Conservation (phyloP, 2,113 vertebrate species). For the Tringa solitaria region DNA sequence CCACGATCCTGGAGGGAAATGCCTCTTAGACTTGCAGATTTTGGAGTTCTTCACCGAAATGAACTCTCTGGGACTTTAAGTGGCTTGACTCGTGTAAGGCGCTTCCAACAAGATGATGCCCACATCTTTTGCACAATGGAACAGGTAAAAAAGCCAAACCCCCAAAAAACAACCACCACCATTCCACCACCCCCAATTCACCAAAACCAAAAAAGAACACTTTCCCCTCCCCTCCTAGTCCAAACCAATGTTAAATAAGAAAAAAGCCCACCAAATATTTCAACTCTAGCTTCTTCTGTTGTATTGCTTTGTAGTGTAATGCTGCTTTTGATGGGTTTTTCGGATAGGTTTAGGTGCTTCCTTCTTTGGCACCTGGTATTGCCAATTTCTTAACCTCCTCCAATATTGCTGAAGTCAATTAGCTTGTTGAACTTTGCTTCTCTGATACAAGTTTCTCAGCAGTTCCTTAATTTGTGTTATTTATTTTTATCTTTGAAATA, state of each 20-base stretch:
- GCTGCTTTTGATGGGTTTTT: rapidly evolving
- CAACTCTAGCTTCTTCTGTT: rapidly evolving
- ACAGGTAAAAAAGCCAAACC: conserved; percentile 77
- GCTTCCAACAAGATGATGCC: conserved; percentile 96
- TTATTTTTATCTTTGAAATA: background rate
- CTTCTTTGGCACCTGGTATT: background rate
- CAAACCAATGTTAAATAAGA: background rate
- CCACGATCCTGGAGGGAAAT: conserved; percentile 95
- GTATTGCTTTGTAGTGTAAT: background rate
- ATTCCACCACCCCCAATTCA: background rate
- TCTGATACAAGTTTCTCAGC: background rate
- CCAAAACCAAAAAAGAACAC: background rate
- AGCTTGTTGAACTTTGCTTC: background rate
- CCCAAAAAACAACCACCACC: background rate
- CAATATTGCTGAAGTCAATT: background rate
- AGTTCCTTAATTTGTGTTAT: background rate
- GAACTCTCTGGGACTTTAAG: conserved; percentile 89
- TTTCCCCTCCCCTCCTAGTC: background rate
- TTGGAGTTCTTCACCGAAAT: conserved; percentile 93
- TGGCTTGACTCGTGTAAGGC: conserved; percentile 87
- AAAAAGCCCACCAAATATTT: background rate
- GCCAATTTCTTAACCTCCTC: background rate
- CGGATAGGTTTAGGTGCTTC: background rate
- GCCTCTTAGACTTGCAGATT: conserved; percentile 90
- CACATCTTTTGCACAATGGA: conserved; percentile 95